Base-by-base conservation (phyloP, 2,797 vertebrate genomes). In the Crocodylus rhombifer region DNA sequence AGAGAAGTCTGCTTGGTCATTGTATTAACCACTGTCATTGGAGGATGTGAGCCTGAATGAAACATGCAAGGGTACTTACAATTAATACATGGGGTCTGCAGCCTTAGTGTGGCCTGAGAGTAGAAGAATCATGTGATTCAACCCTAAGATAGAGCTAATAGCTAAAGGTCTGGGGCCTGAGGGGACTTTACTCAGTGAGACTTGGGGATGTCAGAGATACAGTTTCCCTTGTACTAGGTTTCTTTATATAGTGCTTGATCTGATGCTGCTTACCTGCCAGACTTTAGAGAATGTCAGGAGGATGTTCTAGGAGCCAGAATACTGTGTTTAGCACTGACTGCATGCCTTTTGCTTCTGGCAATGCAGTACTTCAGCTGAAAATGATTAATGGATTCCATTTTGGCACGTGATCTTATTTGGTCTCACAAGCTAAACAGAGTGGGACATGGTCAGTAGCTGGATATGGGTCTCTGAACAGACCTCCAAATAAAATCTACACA, bases 341-440 rank as follows among this genome's bases (percentile, higher is more conserved):
- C 61, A 64, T 84, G 28, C 21, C 20, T 73, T 57, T 63, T 26
- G 2, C 25, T 92, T 94, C 80, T 84, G 84, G 86, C 64, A 92
- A 88, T n/a, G 80, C 7, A 25, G 42, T 69, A 26, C 74, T 94
- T 94, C 89, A 69, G 57, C 82, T 87, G 26, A 20, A 95, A 95
- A 82, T 65, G 92, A 84, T 42, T 56, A 7, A 23, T 51, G 89
- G 78, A 80, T 82, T 89, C 61, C 91, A 94, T 4, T 28, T 57
- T 91, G 74, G 89, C 93, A 79, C 6, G 15, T 20, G 36, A 84
- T 33, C 79, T 51, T 80, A 90, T 18, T 30, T 58, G 56, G 28
- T 71, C 61, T 93, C 71, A 81, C 84, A 25, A 86, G 57, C 79
- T 11, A 60, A 80, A 90, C 79, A 57, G 23, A 63, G 55, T 3